Evolutionary conservation across 2,888 invertebrate species (phyloP), one percentile per base, ranked within the genome.

Genomic region (Cantharis lateralis): DNA sequence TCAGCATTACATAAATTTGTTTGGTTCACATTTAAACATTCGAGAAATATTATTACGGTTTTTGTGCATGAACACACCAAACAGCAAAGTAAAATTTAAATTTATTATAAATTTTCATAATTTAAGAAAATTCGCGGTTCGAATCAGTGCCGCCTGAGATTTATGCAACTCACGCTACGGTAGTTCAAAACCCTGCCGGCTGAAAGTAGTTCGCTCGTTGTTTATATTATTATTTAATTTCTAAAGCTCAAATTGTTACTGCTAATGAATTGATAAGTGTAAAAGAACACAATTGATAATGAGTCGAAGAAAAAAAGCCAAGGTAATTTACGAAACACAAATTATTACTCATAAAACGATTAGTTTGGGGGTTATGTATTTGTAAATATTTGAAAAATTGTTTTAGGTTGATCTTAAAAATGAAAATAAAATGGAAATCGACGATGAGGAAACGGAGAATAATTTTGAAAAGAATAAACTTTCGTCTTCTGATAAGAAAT

Each of bases 381-480:
- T 20, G n/a, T 66, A 62, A 77, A 70, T 68, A 64, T 48, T 32
- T n/a, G 10, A 13, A 20, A 71, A 61, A 73, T 70, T 78, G 78
- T 84, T 82, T 78, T 79, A 92, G 92, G 91, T 93, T 87, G 93
- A 93, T 87, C 91, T 88, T 77, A 91, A 91, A 83, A 93, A 93
- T 84, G 93, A 93, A 82, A 93, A 93, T 82, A 93, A 93, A 83
- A 89, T 91, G 77, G 92, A 91, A 86, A 86, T 87, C 78, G 87
- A 90, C 74, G 93, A 93, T 79, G 90, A 90, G 72, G 93, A 92
- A 84, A 91, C 91, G 82, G 90, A 90, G 79, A 91, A 91, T 1
- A 93, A 93, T 84, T 90, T 91, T 69, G 90, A 91, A 18, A 93
- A 93, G 77, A 92, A 90, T 85, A 90, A 90, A 76, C 93, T 92